Percentiles rank a stretch among this genome's conserved stretches.
phyloP scores from a whole-genome alignment of 2,113 vertebrate species.

The Bujurquina vittata region DNA sequence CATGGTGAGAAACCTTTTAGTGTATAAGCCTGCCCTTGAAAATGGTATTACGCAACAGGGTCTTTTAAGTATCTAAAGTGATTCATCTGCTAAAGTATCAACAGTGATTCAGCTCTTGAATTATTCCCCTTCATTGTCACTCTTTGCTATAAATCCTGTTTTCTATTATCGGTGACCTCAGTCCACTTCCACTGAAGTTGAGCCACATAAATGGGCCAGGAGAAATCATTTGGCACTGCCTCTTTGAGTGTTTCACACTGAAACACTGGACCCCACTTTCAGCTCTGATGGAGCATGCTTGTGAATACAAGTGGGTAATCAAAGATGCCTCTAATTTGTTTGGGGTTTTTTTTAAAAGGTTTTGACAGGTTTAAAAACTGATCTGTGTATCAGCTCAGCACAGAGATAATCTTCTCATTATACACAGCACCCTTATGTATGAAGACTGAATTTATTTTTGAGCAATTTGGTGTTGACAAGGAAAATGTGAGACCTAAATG shows the following conservation, averaged over 20 bases:
- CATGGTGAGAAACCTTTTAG: conserved; percentile 13
- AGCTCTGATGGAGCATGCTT: conserved; percentile 25
- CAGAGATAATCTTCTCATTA: conserved; percentile 31
- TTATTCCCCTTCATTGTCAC: conserved; percentile 34
- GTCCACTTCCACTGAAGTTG: conserved; percentile 30
- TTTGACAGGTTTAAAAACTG: conserved; percentile 25
- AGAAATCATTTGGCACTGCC: conserved; percentile 7
- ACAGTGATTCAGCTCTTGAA: conserved; percentile 60
- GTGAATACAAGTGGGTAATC: conserved; percentile 41
- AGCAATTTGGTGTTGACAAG: conserved; percentile 25
- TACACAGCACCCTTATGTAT: conserved; percentile 23
- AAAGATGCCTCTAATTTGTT: conserved; percentile 15
- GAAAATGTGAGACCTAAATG: conserved; percentile 20
- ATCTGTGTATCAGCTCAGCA: conserved; percentile 19
- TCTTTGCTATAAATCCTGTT: conserved; percentile 40
- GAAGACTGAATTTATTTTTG: conserved; percentile 29
- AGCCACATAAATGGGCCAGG: conserved; percentile 4
- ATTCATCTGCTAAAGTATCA: conserved; percentile 55
- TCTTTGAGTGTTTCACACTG: conserved; percentile 25
- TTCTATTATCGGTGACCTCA: conserved; percentile 40
- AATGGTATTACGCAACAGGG: conserved; percentile 42
- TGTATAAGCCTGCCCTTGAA: conserved; percentile 30
- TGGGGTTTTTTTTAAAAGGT: neutral
- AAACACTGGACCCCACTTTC: conserved; percentile 11
- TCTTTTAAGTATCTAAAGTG: conserved; percentile 54